phyloP scores from a whole-genome alignment of 2,888 invertebrate genomes.

The Drosophila flavopinicola region DNA sequence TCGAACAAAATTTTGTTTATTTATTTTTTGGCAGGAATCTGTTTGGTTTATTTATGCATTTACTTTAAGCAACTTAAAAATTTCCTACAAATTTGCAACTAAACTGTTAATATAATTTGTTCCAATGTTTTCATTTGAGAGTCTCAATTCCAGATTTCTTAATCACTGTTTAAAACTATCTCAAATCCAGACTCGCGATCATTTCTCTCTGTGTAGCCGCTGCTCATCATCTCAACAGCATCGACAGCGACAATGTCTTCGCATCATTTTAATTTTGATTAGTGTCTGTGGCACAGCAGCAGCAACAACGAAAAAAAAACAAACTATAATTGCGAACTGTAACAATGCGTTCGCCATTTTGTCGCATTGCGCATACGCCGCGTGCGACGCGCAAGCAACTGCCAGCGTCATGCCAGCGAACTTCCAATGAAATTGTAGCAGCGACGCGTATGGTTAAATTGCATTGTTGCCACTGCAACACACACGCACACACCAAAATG shows the following conservation, averaged over 20 bases:
- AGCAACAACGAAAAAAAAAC: not conserved
- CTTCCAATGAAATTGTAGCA: conserved; percentile 77
- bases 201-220: conserved; percentile 18
- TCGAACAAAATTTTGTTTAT: too few species aligned
- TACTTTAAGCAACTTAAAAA: too few species aligned
- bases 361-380: conserved; percentile 69
- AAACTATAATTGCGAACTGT: conserved; percentile 73
- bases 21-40: too few species aligned
- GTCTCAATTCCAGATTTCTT: too few species aligned
- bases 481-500: conserved; percentile 63
- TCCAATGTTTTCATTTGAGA: too few species aligned
- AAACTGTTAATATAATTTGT: too few species aligned
- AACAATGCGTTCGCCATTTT: conserved; percentile 76
- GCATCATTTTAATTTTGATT: conserved; percentile 76
- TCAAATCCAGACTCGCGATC: too few species aligned
- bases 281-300: conserved; percentile 56
- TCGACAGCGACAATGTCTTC: conserved; percentile 27
- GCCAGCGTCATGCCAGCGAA: conserved; percentile 33
- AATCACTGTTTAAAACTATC: too few species aligned
- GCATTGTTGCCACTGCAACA: conserved; percentile 63
- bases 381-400: conserved; percentile 30
- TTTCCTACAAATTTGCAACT: too few species aligned
- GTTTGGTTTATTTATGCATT: too few species aligned
- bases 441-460: conserved; percentile 63
- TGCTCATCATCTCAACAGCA: conserved; percentile 17